Percentiles rank a stretch among this genome's conserved stretches.
Conservation (phyloP, 2,888 invertebrate species). For the Phyto melanocephala region DNA sequence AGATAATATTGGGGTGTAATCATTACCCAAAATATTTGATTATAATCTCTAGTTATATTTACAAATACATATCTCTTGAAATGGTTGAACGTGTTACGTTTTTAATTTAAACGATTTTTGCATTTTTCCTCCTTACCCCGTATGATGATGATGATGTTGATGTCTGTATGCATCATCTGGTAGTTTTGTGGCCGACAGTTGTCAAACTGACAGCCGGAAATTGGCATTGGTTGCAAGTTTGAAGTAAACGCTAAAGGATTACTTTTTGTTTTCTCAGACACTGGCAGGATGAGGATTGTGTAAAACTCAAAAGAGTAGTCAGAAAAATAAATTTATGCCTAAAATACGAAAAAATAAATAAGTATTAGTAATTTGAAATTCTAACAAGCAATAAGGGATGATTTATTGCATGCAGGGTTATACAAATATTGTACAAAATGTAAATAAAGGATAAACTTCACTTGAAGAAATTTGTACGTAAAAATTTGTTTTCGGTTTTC, state of each 20-base stretch:
- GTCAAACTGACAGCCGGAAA: constrained; percentile 72
- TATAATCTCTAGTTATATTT: constrained; percentile 56
- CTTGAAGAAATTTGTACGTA: not conserved
- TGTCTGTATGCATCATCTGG: constrained; percentile 44
- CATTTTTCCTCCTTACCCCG: constrained; percentile 1
- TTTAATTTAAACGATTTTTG: constrained; percentile 64
- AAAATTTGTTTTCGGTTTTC: not conserved
- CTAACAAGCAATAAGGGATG: constrained; percentile 53
- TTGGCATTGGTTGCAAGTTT: constrained; percentile 67
- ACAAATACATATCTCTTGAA: not conserved
- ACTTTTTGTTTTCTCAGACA: not conserved
- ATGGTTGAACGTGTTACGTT: constrained; percentile 55
- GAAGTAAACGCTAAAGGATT: constrained; percentile 23
- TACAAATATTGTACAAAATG: not conserved
- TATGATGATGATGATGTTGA: not conserved
- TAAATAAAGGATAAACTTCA: constrained; percentile 33
- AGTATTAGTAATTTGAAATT: constrained; percentile 4
- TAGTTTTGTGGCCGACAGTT: constrained; percentile 64
- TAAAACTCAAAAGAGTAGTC: no score
- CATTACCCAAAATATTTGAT: constrained; percentile 53
- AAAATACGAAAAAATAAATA: constrained; percentile 21
- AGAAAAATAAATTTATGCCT: constrained; percentile 59
- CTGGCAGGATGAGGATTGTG: not conserved
- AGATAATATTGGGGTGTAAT: constrained; percentile 40
- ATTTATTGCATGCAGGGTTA: constrained; percentile 54